Base-by-base conservation (phyloP, 2,888 invertebrate species). In the Ptychoptera albimana region DNA sequence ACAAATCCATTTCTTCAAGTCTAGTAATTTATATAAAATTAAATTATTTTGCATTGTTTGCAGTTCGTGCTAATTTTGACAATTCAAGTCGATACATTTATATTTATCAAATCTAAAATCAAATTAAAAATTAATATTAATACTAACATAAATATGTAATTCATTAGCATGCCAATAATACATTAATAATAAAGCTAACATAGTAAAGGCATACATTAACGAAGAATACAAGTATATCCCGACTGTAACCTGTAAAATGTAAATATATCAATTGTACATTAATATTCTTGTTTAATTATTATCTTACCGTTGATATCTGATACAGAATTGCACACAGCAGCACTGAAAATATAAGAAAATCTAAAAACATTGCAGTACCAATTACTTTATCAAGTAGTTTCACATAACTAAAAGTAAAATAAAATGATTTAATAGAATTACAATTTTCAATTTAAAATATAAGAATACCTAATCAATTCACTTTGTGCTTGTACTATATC, bases 101-200 rank as follows among this genome's bases (percentile, higher is more conserved):
- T 10, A 2, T 23, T 6, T 16, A 6, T 34, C n/a, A 6, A 34
- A n/a, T n/a, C 10, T n/a, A 6, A 34, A 4, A 34, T 34, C 8
- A 34, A 7, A 34, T n/a, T n/a, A 34, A n/a, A 34, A n/a, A n/a
- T 34, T 34, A 34, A n/a, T 34, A 34, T 34, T 6, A 29, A 30
- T 7, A 40, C 37, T 43, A 30, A 46, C 46, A 37, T 39, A 37
- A 23, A 29, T 14, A 10, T 34, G 11, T 12, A 46, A 44, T 39
- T 46, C 46, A 42, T 44, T 42, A 16, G 46, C 44, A 39, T 46
- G 44, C 44, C 44, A 38, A 46, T 46, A 46, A 39, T 44, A 46
- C 37, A 44, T 32, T 36, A 44, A 46, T 13, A 46, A 29, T 29
- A 44, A 39, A 11, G 38, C 16, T 6, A 39, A 39, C 44, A 44